These are phyloP conservation scores for Oscheius sp. DNA, from an alignment of 1,140 invertebrate genomes.

Conservation along the genomic window DNA sequence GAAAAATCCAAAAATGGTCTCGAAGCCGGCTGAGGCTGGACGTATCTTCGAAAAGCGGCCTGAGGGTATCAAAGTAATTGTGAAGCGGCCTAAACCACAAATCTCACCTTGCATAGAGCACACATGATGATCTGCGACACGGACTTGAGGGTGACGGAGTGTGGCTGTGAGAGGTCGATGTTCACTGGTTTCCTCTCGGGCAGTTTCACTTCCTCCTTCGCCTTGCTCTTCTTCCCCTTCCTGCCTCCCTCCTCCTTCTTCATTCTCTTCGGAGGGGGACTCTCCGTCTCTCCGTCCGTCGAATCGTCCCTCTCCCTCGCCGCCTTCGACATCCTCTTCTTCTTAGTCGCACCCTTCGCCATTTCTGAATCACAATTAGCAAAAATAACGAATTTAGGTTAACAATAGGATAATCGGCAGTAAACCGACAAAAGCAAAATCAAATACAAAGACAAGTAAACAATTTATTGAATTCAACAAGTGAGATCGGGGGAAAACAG, in stretches of 20 bases:
- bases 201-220: background rate
- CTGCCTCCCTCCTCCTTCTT: background rate
- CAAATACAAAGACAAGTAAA: background rate
- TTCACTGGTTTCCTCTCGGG: background rate
- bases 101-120: constrained; percentile 15
- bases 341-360: constrained; percentile 10
- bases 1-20: background rate
- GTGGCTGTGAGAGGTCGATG: background rate
- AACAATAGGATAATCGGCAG: too few relatives aligned
- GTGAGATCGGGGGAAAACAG: too few relatives aligned
- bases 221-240: constrained; percentile 1
- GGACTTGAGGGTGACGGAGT: background rate
- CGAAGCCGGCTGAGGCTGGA: background rate
- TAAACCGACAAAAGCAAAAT: background rate
- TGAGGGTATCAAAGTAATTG: background rate
- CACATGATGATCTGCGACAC: constrained; percentile 12
- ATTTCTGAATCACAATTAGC: background rate
- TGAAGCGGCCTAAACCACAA: background rate
- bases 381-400: too few relatives aligned
- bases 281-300: background rate
- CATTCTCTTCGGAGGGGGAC: background rate
- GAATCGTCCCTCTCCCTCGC: background rate
- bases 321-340: background rate
- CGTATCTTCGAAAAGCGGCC: background rate
- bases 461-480: background rate